Evolutionary conservation across 2,113 vertebrate genomes (phyloP).

Genomic region (Circaetus cinerascens): DNA sequence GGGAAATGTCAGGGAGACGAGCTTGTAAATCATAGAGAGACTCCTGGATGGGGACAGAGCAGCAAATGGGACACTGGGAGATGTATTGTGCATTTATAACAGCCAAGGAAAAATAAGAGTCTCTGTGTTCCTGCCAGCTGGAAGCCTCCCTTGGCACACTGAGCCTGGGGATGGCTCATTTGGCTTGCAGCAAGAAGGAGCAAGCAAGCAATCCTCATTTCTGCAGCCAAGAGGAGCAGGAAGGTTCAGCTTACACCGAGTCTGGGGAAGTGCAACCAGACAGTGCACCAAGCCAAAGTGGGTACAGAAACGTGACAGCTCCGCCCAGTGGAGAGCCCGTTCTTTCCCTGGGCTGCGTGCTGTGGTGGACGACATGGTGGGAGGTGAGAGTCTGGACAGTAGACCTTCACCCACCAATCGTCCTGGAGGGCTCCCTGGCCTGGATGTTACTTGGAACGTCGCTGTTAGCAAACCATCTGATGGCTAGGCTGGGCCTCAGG

Average conservation of each 20-base stretch:
- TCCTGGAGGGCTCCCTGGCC: not conserved
- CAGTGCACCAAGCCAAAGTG: not conserved
- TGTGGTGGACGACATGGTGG: not conserved
- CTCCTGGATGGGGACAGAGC: not conserved
- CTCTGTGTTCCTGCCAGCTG: not conserved
- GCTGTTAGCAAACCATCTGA: not conserved
- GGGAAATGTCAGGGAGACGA: not conserved
- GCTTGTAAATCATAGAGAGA: not conserved
- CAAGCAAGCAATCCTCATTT: not conserved
- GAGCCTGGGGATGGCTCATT: not conserved
- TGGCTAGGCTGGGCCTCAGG: not conserved
- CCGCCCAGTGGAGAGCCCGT: not conserved
- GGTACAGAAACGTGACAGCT: not conserved
- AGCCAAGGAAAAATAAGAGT: not conserved
- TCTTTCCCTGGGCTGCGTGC: not conserved
- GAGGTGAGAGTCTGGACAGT: not conserved
- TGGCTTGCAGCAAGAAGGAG: not conserved
- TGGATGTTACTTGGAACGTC: not conserved
- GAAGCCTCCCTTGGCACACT: not conserved
- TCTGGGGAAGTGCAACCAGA: not conserved
- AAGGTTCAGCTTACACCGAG: not conserved
- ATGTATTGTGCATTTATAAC: not conserved
- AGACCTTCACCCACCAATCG: not conserved
- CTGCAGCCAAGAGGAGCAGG: not conserved
- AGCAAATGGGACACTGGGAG: not conserved